Evolutionary conservation across 2,797 vertebrate species (phyloP).

Genomic region (Lepidocolaptes lacrymiger): DNA sequence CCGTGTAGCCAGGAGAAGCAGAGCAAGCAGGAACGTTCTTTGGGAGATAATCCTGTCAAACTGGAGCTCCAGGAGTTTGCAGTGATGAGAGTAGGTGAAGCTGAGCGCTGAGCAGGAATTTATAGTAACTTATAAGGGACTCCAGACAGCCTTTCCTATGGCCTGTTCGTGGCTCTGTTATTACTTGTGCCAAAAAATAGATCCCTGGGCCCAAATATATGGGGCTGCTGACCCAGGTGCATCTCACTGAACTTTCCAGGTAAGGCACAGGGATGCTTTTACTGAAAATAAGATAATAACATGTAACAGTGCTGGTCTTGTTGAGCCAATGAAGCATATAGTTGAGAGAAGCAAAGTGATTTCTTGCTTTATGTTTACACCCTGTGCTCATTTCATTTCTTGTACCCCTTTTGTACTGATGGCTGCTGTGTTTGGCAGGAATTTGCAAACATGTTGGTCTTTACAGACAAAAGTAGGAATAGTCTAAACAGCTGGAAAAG

Average conservation of each 20-base stretch:
- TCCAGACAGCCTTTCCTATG: accelerated
- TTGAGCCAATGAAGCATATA: not conserved
- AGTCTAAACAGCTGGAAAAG: not conserved
- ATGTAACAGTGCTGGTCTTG: not conserved
- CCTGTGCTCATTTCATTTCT: not conserved
- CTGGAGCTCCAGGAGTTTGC: not conserved
- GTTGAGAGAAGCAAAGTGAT: not conserved
- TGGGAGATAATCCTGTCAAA: not conserved
- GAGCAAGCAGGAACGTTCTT: not conserved
- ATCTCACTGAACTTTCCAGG: not conserved
- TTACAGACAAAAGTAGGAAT: conserved; percentile 11
- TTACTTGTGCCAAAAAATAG: not conserved
- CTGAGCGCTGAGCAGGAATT: accelerated
- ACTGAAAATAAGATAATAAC: not conserved
- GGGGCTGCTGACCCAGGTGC: not conserved
- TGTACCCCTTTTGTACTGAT: not conserved
- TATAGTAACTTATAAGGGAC: accelerated
- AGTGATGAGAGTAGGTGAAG: not conserved
- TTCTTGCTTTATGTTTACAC: not conserved
- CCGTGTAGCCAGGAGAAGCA: not conserved
- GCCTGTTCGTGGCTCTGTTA: not conserved
- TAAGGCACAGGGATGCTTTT: accelerated
- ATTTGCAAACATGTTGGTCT: not conserved
- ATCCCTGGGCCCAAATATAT: not conserved
- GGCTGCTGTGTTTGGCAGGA: conserved; percentile 7